Conservation (phyloP, 2,888 invertebrate species). For the Diadegma fenestrale region DNA sequence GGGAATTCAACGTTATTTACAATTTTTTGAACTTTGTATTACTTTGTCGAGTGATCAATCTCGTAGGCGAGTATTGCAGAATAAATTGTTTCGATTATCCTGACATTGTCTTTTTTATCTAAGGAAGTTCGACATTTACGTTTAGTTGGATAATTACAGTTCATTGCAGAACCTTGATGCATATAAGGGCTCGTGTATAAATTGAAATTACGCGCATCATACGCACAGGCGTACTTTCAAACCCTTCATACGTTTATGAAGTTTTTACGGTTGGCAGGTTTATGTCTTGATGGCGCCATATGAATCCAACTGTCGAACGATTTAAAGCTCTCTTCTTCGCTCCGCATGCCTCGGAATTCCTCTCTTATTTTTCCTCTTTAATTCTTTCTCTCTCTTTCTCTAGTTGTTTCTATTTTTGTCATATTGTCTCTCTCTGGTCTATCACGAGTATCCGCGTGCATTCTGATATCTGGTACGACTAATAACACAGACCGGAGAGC, state of each 20-base stretch:
- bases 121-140: neutral
- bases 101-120: neutral
- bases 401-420: neutral
- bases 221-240: constrained; percentile 65
- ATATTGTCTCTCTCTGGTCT: neutral
- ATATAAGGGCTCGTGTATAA: neutral
- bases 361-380: constrained; percentile 32
- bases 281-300: constrained; percentile 79
- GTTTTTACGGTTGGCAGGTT: constrained; percentile 77
- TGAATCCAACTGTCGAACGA: constrained; percentile 80
- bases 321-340: constrained; percentile 69
- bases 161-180: neutral
- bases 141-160: neutral
- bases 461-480: constrained; percentile 61
- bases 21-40: neutral
- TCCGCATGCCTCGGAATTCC: constrained; percentile 2
- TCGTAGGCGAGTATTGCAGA: neutral
- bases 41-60: neutral
- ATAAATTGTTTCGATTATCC: constrained; percentile 11
- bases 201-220: neutral
- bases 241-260: constrained; percentile 71
- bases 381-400: neutral
- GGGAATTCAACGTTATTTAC: neutral
- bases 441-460: constrained; percentile 33
- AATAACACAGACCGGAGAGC: constrained; percentile 58